phyloP scores from a whole-genome alignment of 1,140 invertebrate genomes.

The Drosophila miranda region DNA sequence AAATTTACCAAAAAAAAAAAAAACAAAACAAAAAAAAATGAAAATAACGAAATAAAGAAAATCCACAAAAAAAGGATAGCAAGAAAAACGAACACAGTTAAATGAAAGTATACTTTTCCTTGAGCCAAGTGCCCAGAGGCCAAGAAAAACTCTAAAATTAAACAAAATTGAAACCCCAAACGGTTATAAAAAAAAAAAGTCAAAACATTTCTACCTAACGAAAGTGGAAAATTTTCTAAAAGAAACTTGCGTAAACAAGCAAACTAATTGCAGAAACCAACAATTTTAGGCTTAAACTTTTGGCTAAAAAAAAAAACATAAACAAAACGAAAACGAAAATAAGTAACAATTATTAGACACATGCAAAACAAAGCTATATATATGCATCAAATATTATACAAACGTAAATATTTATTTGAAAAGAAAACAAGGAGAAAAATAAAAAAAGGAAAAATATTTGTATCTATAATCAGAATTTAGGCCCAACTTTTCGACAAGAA shows the following conservation, averaged over 20 bases:
- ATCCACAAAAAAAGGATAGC: slow-evolving; percentile 21
- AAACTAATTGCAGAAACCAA: slow-evolving; percentile 38
- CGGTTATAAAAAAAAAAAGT: slow-evolving; percentile 67
- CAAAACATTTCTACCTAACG: slow-evolving; percentile 37
- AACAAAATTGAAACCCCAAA: slow-evolving; percentile 54
- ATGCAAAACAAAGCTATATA: slow-evolving; percentile 43
- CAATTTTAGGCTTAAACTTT: slow-evolving; percentile 77
- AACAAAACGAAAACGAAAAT: slow-evolving; percentile 18
- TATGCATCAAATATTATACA: slow-evolving; percentile 41
- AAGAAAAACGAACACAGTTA: slow-evolving; percentile 37
- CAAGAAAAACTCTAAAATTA: slow-evolving; percentile 37
- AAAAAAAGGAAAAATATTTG: slow-evolving; percentile 42
- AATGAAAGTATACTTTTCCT: slow-evolving; percentile 70
- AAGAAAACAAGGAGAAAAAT: slow-evolving; percentile 27
- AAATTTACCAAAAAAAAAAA: slow-evolving; percentile 56
- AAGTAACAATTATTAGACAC: slow-evolving; percentile 59
- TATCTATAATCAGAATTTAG: slow-evolving; percentile 65
- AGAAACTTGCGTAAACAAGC: slow-evolving; percentile 59
- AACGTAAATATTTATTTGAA: slow-evolving; percentile 66
- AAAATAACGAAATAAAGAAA: slow-evolving; percentile 10
- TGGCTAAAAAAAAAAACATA: slow-evolving; percentile 59
- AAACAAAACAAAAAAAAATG: slow-evolving; percentile 31
- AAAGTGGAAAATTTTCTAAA: slow-evolving; percentile 57
- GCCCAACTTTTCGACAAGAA: slow-evolving; percentile 69
- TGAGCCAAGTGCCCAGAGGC: slow-evolving; percentile 59